Evolutionary conservation across 2,797 vertebrate species (phyloP).

Genomic region (Schizothorax lantsangensis): DNA sequence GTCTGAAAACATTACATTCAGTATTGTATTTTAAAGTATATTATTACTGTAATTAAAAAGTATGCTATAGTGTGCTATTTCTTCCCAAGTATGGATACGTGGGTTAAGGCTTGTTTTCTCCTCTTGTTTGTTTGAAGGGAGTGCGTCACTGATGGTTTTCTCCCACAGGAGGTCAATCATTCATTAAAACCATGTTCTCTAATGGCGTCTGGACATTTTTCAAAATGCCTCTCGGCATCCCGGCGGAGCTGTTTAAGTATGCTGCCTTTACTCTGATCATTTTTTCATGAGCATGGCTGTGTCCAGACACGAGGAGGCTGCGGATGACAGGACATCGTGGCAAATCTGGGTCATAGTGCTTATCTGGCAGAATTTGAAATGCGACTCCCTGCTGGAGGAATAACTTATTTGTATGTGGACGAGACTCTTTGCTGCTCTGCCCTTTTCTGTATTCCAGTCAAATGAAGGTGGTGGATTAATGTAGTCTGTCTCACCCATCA

Average conservation of each 20-base stretch:
- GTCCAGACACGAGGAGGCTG: constrained; percentile 35
- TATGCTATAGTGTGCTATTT: background rate
- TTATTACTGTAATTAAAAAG: background rate
- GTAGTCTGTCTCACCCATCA: constrained; percentile 47
- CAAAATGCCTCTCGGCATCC: constrained; percentile 32
- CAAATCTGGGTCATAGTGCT: constrained; percentile 50
- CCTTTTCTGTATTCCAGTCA: constrained; percentile 42
- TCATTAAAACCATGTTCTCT: constrained; percentile 17
- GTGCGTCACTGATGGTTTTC: constrained; percentile 10
- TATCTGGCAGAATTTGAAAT: constrained; percentile 48
- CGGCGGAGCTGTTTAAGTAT: constrained; percentile 9
- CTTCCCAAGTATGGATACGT: background rate
- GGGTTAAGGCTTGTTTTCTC: background rate
- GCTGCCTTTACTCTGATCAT: constrained; percentile 12
- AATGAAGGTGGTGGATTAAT: constrained; percentile 48
- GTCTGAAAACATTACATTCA: background rate
- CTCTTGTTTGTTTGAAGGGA: constrained; percentile 24
- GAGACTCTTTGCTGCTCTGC: constrained; percentile 42
- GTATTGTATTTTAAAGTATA: background rate
- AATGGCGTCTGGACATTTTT: constrained; percentile 27
- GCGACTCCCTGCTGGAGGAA: constrained; percentile 47
- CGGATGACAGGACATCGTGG: constrained; percentile 22
- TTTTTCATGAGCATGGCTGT: constrained; percentile 46
- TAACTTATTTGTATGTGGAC: constrained; percentile 54
- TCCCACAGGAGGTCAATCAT: constrained; percentile 43